Conservation (phyloP, 2,888 invertebrate species). For the Coremacera marginata region DNA sequence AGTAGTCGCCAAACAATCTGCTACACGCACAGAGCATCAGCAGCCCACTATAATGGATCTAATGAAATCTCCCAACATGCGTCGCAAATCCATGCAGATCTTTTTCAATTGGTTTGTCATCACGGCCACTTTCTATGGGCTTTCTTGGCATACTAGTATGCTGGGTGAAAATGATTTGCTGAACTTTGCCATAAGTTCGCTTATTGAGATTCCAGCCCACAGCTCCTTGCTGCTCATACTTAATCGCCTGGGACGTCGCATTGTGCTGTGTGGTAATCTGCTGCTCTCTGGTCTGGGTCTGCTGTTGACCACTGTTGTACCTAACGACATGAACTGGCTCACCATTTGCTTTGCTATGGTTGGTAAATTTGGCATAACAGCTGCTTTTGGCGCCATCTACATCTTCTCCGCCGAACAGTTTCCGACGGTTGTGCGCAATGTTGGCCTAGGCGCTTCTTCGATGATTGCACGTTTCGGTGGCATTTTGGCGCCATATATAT, state of each 20-base stretch:
- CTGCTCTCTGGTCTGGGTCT: constrained; percentile 74
- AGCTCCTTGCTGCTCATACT: constrained; percentile 75
- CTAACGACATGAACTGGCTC: constrained; percentile 72
- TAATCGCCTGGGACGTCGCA: constrained; percentile 79
- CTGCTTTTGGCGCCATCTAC: constrained; percentile 80
- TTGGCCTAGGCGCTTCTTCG: constrained; percentile 87
- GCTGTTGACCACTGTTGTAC: constrained; percentile 73
- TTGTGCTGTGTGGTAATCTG: constrained; percentile 78
- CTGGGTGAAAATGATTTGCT: constrained; percentile 79
- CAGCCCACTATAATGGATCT: constrained; percentile 71
- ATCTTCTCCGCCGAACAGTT: constrained; percentile 82
- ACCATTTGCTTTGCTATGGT: constrained; percentile 76
- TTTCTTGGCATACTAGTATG: constrained; percentile 81
- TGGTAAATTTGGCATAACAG: constrained; percentile 80
- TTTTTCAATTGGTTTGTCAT: constrained; percentile 85
- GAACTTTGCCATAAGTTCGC: constrained; percentile 80
- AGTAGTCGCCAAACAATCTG: constrained; percentile 43
- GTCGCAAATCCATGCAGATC: constrained; percentile 75
- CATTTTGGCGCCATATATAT: constrained; percentile 79
- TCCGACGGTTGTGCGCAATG: constrained; percentile 83
- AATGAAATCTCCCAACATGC: constrained; percentile 75
- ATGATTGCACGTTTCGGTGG: constrained; percentile 87
- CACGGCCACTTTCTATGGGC: constrained; percentile 82
- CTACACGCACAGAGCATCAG: constrained; percentile 32
- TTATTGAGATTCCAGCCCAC: constrained; percentile 82